phyloP scores from a whole-genome alignment of 2,797 vertebrate genomes.

The Scyliorhinus canicula region DNA sequence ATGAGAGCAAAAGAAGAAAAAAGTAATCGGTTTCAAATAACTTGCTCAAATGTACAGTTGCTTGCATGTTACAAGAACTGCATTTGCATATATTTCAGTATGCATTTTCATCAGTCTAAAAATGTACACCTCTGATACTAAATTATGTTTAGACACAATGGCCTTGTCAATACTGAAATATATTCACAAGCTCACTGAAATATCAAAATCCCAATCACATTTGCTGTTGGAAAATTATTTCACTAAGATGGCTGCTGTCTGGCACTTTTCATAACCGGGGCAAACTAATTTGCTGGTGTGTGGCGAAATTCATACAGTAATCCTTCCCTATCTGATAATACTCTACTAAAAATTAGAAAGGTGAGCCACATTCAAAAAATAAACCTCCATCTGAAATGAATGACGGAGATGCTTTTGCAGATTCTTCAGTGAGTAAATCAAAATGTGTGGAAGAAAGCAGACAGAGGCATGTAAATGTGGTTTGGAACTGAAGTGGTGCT shows the following conservation, averaged over 20 bases:
- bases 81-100: background rate
- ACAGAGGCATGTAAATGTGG: background rate
- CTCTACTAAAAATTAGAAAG: background rate
- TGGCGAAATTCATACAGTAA: background rate
- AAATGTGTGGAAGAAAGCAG: background rate
- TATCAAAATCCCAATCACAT: background rate
- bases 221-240: slow-evolving; percentile 19
- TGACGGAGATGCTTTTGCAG: background rate
- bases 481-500: background rate
- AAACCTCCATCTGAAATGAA: background rate
- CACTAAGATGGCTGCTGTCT: background rate
- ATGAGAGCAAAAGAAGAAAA: background rate
- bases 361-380: background rate
- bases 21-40: background rate
- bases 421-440: background rate
- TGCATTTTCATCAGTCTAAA: background rate
- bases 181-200: background rate
- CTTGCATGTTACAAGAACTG: background rate
- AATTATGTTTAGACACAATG: background rate
- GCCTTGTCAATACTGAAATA: background rate
- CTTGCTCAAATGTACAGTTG: background rate
- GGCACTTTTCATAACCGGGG: background rate
- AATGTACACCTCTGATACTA: background rate
- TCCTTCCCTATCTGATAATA: background rate
- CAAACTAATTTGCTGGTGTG: background rate